These are phyloP conservation scores for Leptocoma aspasia DNA, from an alignment of 2,113 vertebrate genomes.

Conservation along the genomic window DNA sequence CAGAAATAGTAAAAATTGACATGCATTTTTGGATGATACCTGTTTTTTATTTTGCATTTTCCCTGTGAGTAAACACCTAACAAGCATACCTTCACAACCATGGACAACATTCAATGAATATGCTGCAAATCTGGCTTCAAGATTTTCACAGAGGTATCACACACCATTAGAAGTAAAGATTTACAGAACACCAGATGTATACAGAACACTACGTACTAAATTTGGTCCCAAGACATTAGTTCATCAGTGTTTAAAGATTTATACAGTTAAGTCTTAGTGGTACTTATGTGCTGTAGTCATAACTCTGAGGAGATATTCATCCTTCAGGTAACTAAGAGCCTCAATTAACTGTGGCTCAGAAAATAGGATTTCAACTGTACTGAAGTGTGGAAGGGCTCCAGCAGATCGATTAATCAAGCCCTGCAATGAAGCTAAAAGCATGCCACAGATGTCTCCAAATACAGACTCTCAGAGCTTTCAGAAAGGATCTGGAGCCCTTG, in stretches of 20 bases:
- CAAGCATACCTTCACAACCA: background rate
- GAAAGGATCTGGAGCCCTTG: background rate
- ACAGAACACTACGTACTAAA: background rate
- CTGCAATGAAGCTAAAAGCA: slow-evolving; percentile 39
- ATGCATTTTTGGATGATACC: background rate
- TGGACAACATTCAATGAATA: background rate
- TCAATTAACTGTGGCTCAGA: slow-evolving; percentile 50
- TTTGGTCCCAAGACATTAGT: slow-evolving; percentile 15
- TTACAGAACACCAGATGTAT: background rate
- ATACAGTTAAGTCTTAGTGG: background rate
- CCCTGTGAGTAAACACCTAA: background rate
- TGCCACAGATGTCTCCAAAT: background rate
- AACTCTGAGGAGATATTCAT: slow-evolving; percentile 27
- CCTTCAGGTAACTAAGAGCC: slow-evolving; percentile 34
- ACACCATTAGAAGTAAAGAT: background rate
- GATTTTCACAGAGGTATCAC: background rate
- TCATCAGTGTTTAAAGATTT: slow-evolving; percentile 58
- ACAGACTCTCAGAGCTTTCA: background rate
- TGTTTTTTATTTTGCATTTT: background rate
- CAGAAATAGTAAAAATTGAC: background rate
- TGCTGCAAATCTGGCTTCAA: background rate
- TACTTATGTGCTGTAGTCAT: slow-evolving; percentile 37
- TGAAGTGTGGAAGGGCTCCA: slow-evolving; percentile 30
- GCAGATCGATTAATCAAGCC: slow-evolving; percentile 31
- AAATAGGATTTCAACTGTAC: background rate